Base-by-base conservation (phyloP, 2,797 vertebrate species). In the Amniataba percoides region DNA sequence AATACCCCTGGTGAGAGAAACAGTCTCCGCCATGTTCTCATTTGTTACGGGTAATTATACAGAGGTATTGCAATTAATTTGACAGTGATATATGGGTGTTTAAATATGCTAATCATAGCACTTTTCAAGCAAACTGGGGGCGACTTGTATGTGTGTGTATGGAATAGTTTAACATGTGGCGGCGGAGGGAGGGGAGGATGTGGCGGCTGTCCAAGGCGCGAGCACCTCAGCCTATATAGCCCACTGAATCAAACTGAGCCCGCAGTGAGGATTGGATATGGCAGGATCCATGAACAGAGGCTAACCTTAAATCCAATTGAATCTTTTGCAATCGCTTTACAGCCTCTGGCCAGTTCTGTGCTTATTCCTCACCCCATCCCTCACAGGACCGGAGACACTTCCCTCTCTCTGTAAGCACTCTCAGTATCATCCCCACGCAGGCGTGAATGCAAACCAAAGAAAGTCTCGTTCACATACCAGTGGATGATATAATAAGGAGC, bases 241-340 rank as follows among this genome's bases (percentile, higher is more conserved):
- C 43, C 74, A 80, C 39, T 81, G 82, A 82, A 82, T 84, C 74
- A 77, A 62, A 60, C 69, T 12, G 72, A 80, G 75, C 60, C 76
- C 34, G 71, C 73, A 74, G 82, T 77, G 81, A 64, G 72, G 79
- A 88, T 80, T 84, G 80, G 85, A 78, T 75, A 81, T 72, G 71
- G 77, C 78, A 80, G 64, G 60, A 81, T 82, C 80, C 88, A 70
- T 62, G 83, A 85, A 86, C 86, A 84, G 65, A 78, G 71, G 73
- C 81, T 77, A 84, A 73, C 87, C 85, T 87, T 85, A 86, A 90
- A 89, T 87, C 86, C 87, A 81, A 84, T 77, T 78, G 71, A 90
- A 91, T 87, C 84, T 88, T 86, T 68, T 63, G 70, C 81, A 84
- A 90, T 91, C 73, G 68, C 78, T 87, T 87, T 58, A 71, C 59